phyloP scores from a whole-genome alignment of 2,113 vertebrate species.

The Monopterus albus region DNA sequence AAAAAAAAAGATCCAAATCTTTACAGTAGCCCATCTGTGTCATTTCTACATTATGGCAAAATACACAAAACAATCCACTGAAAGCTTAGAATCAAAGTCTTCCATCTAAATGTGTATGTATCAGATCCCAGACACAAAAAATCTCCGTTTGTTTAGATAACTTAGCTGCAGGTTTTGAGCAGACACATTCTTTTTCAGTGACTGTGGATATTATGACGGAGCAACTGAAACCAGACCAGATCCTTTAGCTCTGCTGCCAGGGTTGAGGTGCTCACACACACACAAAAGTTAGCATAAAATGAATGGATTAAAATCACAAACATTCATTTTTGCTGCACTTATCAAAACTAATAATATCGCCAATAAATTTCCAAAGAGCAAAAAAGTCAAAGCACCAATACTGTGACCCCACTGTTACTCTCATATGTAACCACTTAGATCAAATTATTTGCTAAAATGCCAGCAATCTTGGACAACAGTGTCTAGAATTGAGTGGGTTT shows the following conservation, averaged over 20 bases:
- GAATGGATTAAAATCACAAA: conserved; percentile 44
- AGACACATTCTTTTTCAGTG: conserved; percentile 82
- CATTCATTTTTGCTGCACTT: conserved; percentile 58
- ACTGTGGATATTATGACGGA: conserved; percentile 81
- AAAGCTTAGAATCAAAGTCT: conserved; percentile 56
- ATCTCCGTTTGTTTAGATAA: conserved; percentile 81
- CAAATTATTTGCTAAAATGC: conserved; percentile 69
- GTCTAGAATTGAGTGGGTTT: conserved; percentile 58
- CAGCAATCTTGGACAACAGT: conserved; percentile 64
- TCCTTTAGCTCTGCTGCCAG: conserved; percentile 58
- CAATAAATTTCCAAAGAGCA: conserved; percentile 37
- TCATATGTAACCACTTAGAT: conserved; percentile 72
- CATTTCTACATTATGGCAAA: conserved; percentile 39
- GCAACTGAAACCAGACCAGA: conserved; percentile 79
- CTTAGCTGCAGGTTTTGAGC: conserved; percentile 74
- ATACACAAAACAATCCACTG: conserved; percentile 41
- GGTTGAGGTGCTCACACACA: conserved; percentile 21
- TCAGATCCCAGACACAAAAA: conserved; percentile 73
- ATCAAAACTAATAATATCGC: conserved; percentile 63
- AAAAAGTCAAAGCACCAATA: conserved; percentile 50
- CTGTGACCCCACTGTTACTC: conserved; percentile 54
- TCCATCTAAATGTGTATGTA: conserved; percentile 60
- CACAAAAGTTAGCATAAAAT: conserved; percentile 44
- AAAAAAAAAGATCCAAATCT: conserved; percentile 29
- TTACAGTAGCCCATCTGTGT: conserved; percentile 38